Percentiles rank a stretch among this genome's conserved stretches.
Conservation (phyloP, 2,888 invertebrate species). For the Macaria liturata region DNA sequence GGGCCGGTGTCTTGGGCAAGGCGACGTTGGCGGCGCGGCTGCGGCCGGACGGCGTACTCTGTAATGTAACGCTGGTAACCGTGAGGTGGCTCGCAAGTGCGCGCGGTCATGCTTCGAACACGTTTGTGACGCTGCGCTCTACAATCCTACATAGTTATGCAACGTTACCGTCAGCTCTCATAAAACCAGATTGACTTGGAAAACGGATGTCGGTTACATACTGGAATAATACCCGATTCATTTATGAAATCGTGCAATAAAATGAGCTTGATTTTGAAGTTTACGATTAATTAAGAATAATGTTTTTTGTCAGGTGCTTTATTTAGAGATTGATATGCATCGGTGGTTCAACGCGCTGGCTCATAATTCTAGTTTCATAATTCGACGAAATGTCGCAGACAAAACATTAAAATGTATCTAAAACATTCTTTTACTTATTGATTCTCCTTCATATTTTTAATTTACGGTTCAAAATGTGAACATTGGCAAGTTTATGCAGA, state of each 20-base stretch:
- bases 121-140: constrained; percentile 36
- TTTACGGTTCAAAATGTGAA: too few relatives aligned
- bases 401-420: too few relatives aligned
- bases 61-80: constrained; percentile 28
- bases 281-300: too few relatives aligned
- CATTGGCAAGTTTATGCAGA: too few relatives aligned
- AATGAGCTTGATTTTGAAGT: background rate
- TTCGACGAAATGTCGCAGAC: too few relatives aligned
- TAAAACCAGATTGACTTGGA: constrained; percentile 34
- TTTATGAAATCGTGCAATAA: constrained; percentile 8
- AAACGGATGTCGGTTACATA: constrained; percentile 35
- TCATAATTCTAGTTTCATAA: too few relatives aligned
- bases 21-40: background rate
- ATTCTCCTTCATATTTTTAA: too few relatives aligned
- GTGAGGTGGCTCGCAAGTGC: constrained; percentile 32
- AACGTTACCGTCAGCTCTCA: constrained; percentile 30
- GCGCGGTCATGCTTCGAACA: constrained; percentile 33
- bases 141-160: constrained; percentile 39
- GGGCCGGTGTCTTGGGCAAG: constrained; percentile 11
- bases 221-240: constrained; percentile 24
- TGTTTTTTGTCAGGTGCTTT: too few relatives aligned
- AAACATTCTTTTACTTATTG: too few relatives aligned
- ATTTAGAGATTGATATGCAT: too few relatives aligned
- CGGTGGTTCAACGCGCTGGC: too few relatives aligned
- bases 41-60: constrained; percentile 7